Evolutionary conservation across 2,113 vertebrate genomes (phyloP), one percentile per base, ranked within the genome.

Genomic region (Odobenus rosmarus): DNA sequence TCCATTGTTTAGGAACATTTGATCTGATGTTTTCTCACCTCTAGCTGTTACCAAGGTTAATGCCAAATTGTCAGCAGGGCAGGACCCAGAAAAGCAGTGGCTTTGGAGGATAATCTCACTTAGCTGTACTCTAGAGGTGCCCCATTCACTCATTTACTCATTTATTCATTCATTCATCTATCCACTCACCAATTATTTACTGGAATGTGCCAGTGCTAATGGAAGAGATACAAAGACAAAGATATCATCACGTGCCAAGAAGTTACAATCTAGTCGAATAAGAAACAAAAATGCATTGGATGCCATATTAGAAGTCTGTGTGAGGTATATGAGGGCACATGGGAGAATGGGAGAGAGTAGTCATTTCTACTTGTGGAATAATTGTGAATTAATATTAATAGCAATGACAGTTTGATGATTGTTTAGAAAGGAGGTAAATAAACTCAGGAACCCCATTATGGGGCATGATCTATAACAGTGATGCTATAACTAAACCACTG

Each of bases 91-190:
- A 55, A 93, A 82, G 31, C 1, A 87, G 86, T 4, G 9, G 0
- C 26, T 80, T 64, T 79, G 3, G 16, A 71, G 5, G 0, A 28
- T 21, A 86, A 39, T 0, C 1, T 10, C n/a, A 21, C 7, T 31
- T 76, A 23, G 0, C 11, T 76, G 0, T 39, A 53, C 0, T 16
- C 3, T n/a, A 59, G 1, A 12, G 2, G 26, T 86, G 0, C 4
- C 10, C 14, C 10, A 59, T 46, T 76, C 7, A 53, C 5, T 82
- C 23, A 24, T 18, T 82, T 2, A 76, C 7, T n/a, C 11, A 53
- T 16, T 39, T 42, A 83, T 80, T 71, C 9, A 64, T 53, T 9
- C 3, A 88, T 69, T 57, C 14, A 46, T 82, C 0, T 39, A 62
- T 72, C 4, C 67, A 61, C 19, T 36, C 61, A 49, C 4, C 1